Base-by-base conservation (phyloP, 2,797 vertebrate species). In the Spea hammondii region DNA sequence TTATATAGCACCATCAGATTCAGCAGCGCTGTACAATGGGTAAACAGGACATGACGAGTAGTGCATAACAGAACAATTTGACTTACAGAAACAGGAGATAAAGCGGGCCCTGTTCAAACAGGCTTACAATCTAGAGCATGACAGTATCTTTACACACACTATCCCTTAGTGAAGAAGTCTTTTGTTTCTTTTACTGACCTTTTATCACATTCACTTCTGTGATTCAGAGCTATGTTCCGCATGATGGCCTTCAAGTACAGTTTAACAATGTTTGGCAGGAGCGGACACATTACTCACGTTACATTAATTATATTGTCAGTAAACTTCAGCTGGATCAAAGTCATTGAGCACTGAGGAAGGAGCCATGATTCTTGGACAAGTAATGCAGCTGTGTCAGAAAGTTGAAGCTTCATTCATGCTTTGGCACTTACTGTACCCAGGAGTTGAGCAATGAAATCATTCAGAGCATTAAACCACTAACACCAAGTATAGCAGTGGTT, bases 231-330 rank as follows among this genome's bases (percentile, higher is more conserved):
- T 66, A 13, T 14, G 79, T 80, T 76, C 79, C 10, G n/a, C 79
- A 55, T 80, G 67, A 80, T 64, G 74, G 53, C 72, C 65, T 65
- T n/a, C 46, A 14, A 76, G 68, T 44, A 60, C 68, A 49, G 13
- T 65, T 80, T 80, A 80, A 80, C 79, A 80, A 75, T 80, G 79
- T 70, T 76, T 80, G 79, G 78, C 66, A 70, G 55, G 45, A 76
- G 79, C 60, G 53, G 14, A 45, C 45, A 67, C 79, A 80, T 80
- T 80, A 80, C 79, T 80, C 68, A 76, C 62, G 47, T 75, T 71
- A 76, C 72, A 51, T 80, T 80, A 76, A 80, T 80, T 80, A 76
- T 50, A 76, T 66, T 80, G 79, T 75, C 68, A 76, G 68, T 76
- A 72, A 65, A 67, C 46, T 66, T 80, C 73, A 76, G 47, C 62